Evolutionary conservation across 2,888 invertebrate species (phyloP), one percentile per base, ranked within the genome.

Genomic region (Pardosa pseudoannulata): DNA sequence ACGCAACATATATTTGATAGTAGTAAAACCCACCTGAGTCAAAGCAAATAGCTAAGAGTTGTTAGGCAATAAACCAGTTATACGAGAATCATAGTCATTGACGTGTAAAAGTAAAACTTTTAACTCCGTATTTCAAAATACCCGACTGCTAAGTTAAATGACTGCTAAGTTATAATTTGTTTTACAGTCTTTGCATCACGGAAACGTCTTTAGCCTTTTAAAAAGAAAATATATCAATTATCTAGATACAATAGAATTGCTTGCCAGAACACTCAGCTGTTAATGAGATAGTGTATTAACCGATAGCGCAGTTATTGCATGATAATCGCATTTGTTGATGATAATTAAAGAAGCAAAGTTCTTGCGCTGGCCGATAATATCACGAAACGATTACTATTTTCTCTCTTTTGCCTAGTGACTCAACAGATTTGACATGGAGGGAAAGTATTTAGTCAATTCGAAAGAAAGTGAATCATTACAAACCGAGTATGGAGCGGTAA

Each of bases 321-420:
- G 67, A 76, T 76, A 67, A 68, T 31, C 32, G 56, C 56, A 78
- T 56, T 41, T 67, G 68, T 78, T 46, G 50, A 31, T 28, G 68
- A 78, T 78, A 78, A 50, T 78, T 78, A 70, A 68, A 56, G 78
- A 41, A 27, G 32, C 50, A 78, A 78, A 78, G 70, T 67, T 76
- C 76, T 76, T 67, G 27, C 46, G 64, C 64, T 27, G 28, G 5
- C 27, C 56, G 64, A 65, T 41, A 29, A 19, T 41, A 41, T 64
- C 39, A 19, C 29, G 32, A 19, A 73, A 62, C 36, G 11, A n/a
- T 76, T 75, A 46, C 1, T 36, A 27, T 56, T 6, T 23, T 11
- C 3, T 23, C 23, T 23, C 11, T 23, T 23, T 56, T 6, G 23
- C 3, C 56, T 56, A 23, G 56, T 6, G n/a, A 56, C 6, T 56